These are phyloP conservation scores for Dendrocopos noguchii DNA, from an alignment of 2,113 vertebrate species.

Conservation along the genomic window DNA sequence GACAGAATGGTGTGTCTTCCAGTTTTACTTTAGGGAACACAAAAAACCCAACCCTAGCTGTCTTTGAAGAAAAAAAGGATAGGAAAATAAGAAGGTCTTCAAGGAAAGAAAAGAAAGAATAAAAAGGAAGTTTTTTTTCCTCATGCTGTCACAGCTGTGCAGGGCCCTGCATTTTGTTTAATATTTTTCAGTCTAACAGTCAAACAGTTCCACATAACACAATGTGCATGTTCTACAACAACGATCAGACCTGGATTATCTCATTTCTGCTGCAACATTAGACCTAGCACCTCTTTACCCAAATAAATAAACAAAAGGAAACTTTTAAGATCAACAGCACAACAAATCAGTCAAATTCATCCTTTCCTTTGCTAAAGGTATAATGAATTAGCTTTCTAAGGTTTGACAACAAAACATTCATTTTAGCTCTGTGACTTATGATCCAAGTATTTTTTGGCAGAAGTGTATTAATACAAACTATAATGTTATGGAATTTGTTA, in stretches of 20 bases:
- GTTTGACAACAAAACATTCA: neutral
- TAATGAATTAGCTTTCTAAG: too few relatives aligned
- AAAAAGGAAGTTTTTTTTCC: neutral
- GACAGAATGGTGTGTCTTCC: neutral
- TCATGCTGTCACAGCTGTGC: conserved; percentile 3
- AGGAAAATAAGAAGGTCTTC: neutral
- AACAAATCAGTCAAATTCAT: neutral
- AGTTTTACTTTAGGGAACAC: neutral
- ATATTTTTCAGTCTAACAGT: neutral
- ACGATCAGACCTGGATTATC: neutral
- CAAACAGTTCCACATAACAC: conserved; percentile 23
- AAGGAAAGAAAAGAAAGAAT: neutral
- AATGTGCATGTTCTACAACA: neutral
- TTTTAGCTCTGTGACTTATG: neutral
- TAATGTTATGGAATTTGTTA: neutral
- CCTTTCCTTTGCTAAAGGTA: neutral
- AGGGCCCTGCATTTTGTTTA: conserved; percentile 4
- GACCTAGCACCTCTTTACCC: neutral
- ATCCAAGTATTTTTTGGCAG: neutral
- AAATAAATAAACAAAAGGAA: neutral
- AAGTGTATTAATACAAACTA: neutral
- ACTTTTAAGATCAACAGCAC: neutral
- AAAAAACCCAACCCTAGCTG: neutral
- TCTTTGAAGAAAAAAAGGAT: neutral
- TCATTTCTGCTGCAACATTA: neutral